A percentile compares a stretch with the other conserved stretches of the same genome.
Evolutionary conservation across 2,888 invertebrate species (phyloP).

Genomic region (Cataglyphis altisquamis): DNA sequence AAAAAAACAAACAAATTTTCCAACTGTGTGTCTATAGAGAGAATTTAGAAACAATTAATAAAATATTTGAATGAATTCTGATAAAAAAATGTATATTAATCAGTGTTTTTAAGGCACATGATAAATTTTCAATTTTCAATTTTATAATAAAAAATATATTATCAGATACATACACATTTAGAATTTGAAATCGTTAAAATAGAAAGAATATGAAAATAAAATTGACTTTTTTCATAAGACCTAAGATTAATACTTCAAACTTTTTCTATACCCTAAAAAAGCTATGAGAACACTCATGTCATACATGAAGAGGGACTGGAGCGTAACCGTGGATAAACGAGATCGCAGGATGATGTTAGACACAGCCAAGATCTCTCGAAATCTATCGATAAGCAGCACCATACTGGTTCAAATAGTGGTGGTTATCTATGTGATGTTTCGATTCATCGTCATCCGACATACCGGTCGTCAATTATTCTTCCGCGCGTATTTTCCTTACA

Average conservation of each 20-base stretch:
- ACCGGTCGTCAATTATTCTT: slow-evolving; percentile 39
- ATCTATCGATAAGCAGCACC: slow-evolving; percentile 45
- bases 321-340: neutral
- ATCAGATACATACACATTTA: neutral
- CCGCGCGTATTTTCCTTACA: slow-evolving; percentile 59
- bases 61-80: too few species aligned
- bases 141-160: neutral
- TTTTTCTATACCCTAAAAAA: slow-evolving; percentile 17
- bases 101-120: too few species aligned
- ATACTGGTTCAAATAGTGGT: slow-evolving; percentile 4
- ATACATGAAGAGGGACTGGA: slow-evolving; percentile 62
- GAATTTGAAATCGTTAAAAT: neutral
- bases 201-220: neutral
- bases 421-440: neutral
- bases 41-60: too few species aligned
- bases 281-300: slow-evolving; percentile 56
- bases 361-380: slow-evolving; percentile 14
- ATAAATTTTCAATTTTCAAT: too few species aligned
- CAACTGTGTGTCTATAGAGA: too few species aligned
- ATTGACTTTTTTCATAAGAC: neutral
- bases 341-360: slow-evolving; percentile 46
- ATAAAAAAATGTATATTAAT: too few species aligned
- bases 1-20: too few species aligned
- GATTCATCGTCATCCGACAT: neutral
- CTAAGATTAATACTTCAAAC: neutral